Evolutionary conservation across 2,888 invertebrate genomes (phyloP).

Genomic region (Dione vanillae): DNA sequence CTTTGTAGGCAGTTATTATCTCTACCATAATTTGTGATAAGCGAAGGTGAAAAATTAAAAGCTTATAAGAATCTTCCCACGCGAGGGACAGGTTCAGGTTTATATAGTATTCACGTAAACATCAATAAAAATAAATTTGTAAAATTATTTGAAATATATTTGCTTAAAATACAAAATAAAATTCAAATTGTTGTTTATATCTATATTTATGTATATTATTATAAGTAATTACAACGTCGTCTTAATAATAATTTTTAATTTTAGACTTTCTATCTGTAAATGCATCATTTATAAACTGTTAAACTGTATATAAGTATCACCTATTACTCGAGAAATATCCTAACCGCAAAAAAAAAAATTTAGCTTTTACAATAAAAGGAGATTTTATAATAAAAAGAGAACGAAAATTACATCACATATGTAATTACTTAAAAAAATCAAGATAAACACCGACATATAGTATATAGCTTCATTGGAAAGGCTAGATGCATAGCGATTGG

Average conservation of each 20-base stretch:
- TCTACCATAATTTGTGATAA: slow-evolving; percentile 60
- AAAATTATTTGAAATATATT: neutral
- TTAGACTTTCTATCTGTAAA: too few species aligned
- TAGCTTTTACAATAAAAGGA: neutral
- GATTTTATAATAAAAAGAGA: too few species aligned
- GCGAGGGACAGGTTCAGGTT: slow-evolving; percentile 64
- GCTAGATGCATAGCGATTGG: slow-evolving; percentile 46
- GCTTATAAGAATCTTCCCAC: slow-evolving; percentile 75
- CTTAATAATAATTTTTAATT: too few species aligned
- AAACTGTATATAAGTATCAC: too few species aligned
- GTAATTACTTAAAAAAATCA: neutral
- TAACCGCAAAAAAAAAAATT: neutral
- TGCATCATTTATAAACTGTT: too few species aligned
- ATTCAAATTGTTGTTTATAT: neutral
- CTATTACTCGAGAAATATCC: too few species aligned
- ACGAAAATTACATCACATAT: neutral
- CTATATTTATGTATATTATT: neutral
- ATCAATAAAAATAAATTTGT: slow-evolving; percentile 20
- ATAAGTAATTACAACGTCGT: too few species aligned
- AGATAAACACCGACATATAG: slow-evolving; percentile 3
- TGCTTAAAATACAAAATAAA: neutral
- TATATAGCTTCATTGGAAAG: slow-evolving; percentile 31
- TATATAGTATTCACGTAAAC: slow-evolving; percentile 58
- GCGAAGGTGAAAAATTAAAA: slow-evolving; percentile 79
- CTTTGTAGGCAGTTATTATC: slow-evolving; percentile 59